Base-by-base conservation (phyloP, 1,140 invertebrate genomes). In the Ceratina calcarata region DNA sequence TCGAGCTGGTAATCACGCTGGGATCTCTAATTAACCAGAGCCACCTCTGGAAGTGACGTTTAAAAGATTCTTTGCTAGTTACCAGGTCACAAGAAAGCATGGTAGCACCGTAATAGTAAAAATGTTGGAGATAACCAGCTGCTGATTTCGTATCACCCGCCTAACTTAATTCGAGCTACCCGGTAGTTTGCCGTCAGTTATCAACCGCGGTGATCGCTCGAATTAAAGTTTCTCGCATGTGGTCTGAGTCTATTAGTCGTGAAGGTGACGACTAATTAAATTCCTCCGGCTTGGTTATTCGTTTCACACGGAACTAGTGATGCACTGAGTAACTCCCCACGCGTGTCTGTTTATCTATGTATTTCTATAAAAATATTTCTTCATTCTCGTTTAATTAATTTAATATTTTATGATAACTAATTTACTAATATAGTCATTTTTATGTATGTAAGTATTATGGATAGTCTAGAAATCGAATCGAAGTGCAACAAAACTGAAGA, bases 181-280 rank as follows among this genome's bases (percentile, higher is more conserved):
- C 67, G 57, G 74, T 66, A 85, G 81, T 72, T 74, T 68, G 61
- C 71, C 24, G 69, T 69, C 66, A 27, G 61, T 84, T 83, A 86
- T 80, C 81, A 45, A 51, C 22, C 13, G n/a, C 62, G 53, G 45
- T 22, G 67, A 86, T 86, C 81, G 78, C 49, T 70, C 60, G 78
- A 76, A 86, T 84, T 86, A 79, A 84, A 83, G 62, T 73, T 58
- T 78, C 77, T 81, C 73, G 55, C 51, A 62, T 83, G 72, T 69
- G 68, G 68, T 70, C 62, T n/a, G n/a, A 12, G 20, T 78, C 68
- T 76, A 81, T 84, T 78, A 86, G 49, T 57, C 58, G 32, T 15
- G 55, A 79, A 80, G 72, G 73, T 82, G 58, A 61, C 64, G 62
- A 55, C 24, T 80, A 78, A 87, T 87, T 83, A 85, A 87, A 85